Evolutionary conservation across 2,797 vertebrate genomes (phyloP), one percentile per base, ranked within the genome.

Genomic region (Thaleichthys pacificus): DNA sequence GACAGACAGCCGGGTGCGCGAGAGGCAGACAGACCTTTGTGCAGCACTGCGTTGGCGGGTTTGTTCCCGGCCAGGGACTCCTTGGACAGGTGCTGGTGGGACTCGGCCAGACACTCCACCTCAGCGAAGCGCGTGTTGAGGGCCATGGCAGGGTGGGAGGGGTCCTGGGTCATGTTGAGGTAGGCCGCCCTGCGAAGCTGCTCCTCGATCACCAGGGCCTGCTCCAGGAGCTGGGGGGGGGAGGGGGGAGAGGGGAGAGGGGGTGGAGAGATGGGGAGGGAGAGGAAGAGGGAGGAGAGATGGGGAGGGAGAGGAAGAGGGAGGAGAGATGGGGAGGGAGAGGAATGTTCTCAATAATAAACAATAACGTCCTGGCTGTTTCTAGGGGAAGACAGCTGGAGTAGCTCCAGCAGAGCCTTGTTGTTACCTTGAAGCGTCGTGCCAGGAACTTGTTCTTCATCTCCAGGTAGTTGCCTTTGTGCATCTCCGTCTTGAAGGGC

Each of bases 361-460:
- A 47, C 12, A 47, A 8, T 47, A 47, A 3, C 11, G 42, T 47
- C 42, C 42, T 11, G 42, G 42, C 42, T 47, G 42, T 47, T 47
- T 11, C 11, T 54, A 67, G 49, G 26, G 49, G 9, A 30, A 28
- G 11, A 21, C 4, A n/a, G 30, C 6, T n/a, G 63, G 6, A 14
- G 63, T n/a, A 19, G 54, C 17, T 3, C 42, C 8, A 47, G 42
- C 42, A 14, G 42, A 47, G 42, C 0, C 9, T 7, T 14, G 42
- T 47, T 47, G 42, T 8, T 47, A 80, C 97, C 96, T 99, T 99
- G 88, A 99, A 99, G 70, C 97, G 93, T 5, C 97, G 94, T 17
- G 97, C 97, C 71, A 99, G 92, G 89, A 99, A 99, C 87, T 99
- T 99, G 91, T 99, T 99, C 89, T 99, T 99, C 97, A 99, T 99